These are phyloP conservation scores for Muscina levida DNA, from an alignment of 2,888 invertebrate species.

Conservation along the genomic window DNA sequence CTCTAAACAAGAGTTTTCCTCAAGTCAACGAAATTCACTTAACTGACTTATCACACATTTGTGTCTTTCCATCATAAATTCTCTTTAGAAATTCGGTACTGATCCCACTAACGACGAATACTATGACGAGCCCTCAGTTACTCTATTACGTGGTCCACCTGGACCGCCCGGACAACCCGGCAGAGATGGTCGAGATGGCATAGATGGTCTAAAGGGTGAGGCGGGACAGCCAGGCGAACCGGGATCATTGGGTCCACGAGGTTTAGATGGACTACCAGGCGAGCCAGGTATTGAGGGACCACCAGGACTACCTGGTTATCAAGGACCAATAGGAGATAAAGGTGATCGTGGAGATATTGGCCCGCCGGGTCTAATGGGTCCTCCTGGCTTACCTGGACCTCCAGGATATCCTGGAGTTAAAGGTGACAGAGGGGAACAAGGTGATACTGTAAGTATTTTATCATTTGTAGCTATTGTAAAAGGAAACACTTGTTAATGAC, in stretches of 20 bases:
- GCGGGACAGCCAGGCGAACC: constrained; percentile 87
- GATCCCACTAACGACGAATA: constrained; percentile 80
- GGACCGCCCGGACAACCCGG: constrained; percentile 82
- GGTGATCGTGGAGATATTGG: constrained; percentile 91
- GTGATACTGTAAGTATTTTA: constrained; percentile 89
- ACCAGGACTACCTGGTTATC: constrained; percentile 87
- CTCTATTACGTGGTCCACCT: constrained; percentile 84
- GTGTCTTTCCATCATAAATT: too few species aligned
- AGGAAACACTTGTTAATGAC: constrained; percentile 64
- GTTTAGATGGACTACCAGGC: constrained; percentile 87
- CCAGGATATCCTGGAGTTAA: constrained; percentile 93
- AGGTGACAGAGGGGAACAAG: constrained; percentile 95
- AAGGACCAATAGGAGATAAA: constrained; percentile 92
- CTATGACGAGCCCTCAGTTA: constrained; percentile 80
- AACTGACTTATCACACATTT: too few species aligned
- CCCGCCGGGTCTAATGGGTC: constrained; percentile 95
- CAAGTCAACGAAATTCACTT: too few species aligned
- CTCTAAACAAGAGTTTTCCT: too few species aligned
- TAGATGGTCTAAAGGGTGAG: constrained; percentile 80
- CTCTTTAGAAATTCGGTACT: constrained; percentile 77
- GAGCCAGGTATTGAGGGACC: constrained; percentile 92
- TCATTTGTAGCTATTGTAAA: not conserved
- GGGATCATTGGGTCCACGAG: constrained; percentile 83
- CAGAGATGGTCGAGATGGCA: constrained; percentile 78
- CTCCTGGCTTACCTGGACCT: constrained; percentile 90